Percentiles rank a stretch among this genome's conserved stretches.
Evolutionary conservation across 2,888 invertebrate species (phyloP).

Genomic region (Mantis religiosa): DNA sequence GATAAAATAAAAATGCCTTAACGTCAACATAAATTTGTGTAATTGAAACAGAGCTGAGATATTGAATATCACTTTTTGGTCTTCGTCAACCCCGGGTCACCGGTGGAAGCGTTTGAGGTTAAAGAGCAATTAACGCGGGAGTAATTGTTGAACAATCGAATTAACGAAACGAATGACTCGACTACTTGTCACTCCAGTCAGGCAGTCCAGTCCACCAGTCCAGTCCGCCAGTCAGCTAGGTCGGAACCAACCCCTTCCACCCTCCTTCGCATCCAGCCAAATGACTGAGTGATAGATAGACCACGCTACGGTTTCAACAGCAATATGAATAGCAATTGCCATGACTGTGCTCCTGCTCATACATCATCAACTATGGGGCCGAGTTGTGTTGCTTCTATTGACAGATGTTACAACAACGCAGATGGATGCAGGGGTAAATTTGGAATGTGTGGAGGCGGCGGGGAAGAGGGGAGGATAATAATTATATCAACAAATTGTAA

Average conservation of each 20-base stretch:
- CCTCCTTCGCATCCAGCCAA: neutral
- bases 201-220: neutral
- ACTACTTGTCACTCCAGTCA: neutral
- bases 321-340: conserved; percentile 27
- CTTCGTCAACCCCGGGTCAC: neutral
- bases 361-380: conserved; percentile 11
- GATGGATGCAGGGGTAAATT: conserved; percentile 27
- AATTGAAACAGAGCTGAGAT: neutral
- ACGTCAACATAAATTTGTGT: neutral
- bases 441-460: conserved; percentile 17
- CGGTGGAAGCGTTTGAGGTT: neutral
- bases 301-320: conserved; percentile 20
- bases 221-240: neutral
- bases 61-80: neutral
- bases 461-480: conserved; percentile 35
- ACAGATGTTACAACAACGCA: conserved; percentile 17
- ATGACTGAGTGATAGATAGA: conserved; percentile 29
- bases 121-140: neutral
- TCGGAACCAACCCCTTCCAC: neutral
- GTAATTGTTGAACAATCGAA: neutral
- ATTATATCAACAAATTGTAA: conserved; percentile 23
- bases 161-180: neutral
- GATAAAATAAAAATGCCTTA: too few species aligned
- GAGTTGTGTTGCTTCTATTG: conserved; percentile 18
- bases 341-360: neutral